Conservation (phyloP, 2,113 vertebrate species). For the Hippocampus mohnikei region DNA sequence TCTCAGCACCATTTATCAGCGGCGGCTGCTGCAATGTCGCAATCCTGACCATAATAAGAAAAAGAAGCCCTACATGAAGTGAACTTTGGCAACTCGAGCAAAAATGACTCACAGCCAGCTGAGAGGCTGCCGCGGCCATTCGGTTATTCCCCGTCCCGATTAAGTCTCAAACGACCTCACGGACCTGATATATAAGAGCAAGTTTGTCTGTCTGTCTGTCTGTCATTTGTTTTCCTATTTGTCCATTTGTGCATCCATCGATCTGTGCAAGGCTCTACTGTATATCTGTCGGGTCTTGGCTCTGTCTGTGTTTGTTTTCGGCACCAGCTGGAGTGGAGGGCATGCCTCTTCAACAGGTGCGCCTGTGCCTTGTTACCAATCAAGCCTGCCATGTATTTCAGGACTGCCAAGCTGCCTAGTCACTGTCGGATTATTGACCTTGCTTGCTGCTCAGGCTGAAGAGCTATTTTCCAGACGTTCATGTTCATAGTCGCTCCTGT, state of each 20-base stretch:
- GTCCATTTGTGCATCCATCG: neutral
- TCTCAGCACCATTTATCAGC: neutral
- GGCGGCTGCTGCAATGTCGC: neutral
- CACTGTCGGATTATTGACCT: no score
- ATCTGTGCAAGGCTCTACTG: no score
- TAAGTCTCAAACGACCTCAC: constrained; percentile 1
- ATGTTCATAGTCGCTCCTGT: no score
- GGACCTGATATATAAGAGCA: neutral
- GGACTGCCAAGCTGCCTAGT: no score
- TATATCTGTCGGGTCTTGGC: no score
- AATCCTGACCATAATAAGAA: neutral
- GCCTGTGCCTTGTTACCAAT: no score
- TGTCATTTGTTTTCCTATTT: neutral
- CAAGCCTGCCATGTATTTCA: no score
- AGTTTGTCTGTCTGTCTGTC: neutral
- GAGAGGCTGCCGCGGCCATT: constrained; percentile 14
- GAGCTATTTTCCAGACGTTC: no score
- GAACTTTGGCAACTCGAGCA: constrained; percentile 6
- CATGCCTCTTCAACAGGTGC: no score
- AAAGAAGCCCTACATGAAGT: neutral
- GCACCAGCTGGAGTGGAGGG: no score
- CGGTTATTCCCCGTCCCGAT: constrained; percentile 27
- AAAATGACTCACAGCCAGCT: constrained; percentile 34
- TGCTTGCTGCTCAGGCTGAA: no score
- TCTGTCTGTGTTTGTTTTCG: no score